Conservation (phyloP, 2,888 invertebrate species). For the Ennomos fuscantarius region DNA sequence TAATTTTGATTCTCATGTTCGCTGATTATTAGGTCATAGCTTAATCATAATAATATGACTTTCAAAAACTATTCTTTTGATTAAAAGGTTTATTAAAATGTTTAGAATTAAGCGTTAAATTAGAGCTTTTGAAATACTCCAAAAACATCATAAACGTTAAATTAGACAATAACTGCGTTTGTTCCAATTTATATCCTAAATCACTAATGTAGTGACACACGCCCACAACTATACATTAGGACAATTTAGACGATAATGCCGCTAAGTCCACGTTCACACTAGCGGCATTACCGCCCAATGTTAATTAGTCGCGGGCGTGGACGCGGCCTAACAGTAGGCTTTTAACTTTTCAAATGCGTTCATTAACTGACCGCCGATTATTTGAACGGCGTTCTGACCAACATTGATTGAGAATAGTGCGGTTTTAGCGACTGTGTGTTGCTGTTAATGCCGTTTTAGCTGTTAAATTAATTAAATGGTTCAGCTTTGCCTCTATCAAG, state of each 20-base stretch:
- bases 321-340: conserved; percentile 69
- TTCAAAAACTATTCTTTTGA: too few species aligned
- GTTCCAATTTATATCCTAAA: conserved; percentile 30
- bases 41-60: too few species aligned
- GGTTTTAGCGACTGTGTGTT: conserved; percentile 49
- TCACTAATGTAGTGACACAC: conserved; percentile 46
- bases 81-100: too few species aligned
- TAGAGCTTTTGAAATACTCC: too few species aligned
- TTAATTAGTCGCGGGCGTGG: conserved; percentile 73
- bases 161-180: conserved; percentile 6
- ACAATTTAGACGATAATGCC: conserved; percentile 81
- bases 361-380: conserved; percentile 73
- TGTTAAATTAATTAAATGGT: conserved; percentile 56
- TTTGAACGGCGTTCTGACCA: conserved; percentile 57
- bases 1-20: too few species aligned
- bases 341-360: conserved; percentile 82
- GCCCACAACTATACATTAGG: conserved; percentile 79
- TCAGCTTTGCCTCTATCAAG: conserved; percentile 34
- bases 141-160: not conserved
- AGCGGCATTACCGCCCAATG: conserved; percentile 65
- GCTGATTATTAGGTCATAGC: too few species aligned
- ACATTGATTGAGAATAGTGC: conserved; percentile 67
- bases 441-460: conserved; percentile 49
- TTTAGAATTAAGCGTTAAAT: too few species aligned
- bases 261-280: conserved; percentile 76